These are phyloP conservation scores for Pollicipes pollicipes DNA, from an alignment of 1,140 invertebrate species.

Conservation along the genomic window DNA sequence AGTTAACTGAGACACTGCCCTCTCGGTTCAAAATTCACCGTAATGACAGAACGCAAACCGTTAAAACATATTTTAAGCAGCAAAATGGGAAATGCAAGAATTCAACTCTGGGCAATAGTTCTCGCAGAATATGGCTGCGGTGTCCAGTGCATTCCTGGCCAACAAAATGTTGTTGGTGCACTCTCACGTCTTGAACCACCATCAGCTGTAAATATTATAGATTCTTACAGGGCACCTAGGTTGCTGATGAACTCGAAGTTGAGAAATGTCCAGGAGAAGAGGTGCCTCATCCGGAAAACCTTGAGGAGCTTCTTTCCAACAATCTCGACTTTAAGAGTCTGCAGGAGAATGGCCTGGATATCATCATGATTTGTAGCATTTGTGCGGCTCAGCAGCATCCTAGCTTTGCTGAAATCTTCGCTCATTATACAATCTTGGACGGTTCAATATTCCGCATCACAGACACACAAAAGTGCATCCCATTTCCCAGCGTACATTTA, in stretches of 20 bases:
- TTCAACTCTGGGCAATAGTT: neutral
- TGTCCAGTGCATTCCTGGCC: neutral
- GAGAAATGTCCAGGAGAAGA: neutral
- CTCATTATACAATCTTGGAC: neutral
- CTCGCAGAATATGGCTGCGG: neutral
- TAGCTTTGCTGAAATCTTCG: neutral
- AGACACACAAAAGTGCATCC: neutral
- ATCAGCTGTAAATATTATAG: too few relatives aligned
- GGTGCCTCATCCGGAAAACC: neutral
- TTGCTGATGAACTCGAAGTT: too few relatives aligned
- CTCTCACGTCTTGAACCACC: neutral
- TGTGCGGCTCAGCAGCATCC: too few relatives aligned
- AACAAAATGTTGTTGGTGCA: neutral
- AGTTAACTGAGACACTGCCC: neutral
- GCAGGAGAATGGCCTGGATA: too few relatives aligned
- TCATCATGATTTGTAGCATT: too few relatives aligned
- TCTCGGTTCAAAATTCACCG: neutral
- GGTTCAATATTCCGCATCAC: neutral
- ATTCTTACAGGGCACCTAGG: too few relatives aligned
- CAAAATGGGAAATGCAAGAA: neutral
- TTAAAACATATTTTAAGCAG: neutral
- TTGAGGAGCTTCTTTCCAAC: neutral
- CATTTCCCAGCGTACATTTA: neutral
- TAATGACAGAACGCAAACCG: neutral
- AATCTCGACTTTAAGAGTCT: too few relatives aligned